Base-by-base conservation (phyloP, 2,888 invertebrate species). In the Homarus gammarus region DNA sequence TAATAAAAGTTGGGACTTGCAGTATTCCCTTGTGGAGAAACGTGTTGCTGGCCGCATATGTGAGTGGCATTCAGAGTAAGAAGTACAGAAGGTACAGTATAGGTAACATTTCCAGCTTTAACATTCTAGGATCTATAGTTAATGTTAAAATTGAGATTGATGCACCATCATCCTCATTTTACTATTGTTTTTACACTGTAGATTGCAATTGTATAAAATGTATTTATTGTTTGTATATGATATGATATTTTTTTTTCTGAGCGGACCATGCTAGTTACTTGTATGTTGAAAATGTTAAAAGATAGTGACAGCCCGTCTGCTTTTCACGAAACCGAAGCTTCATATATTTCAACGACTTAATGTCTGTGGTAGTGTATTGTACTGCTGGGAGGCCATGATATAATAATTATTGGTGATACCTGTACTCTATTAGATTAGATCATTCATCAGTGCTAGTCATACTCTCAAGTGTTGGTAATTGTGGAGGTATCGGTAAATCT, bases 161-260 rank as follows among this genome's bases (percentile, higher is more conserved):
- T 79, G 81, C 88, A 88, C 88, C 84, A 84, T 82, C 82, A 82
- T 82, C 75, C n/a, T 75, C 82, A 49, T 83, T 75, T 75, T 77
- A 68, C 68, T 84, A 51, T 70, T 88, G 73, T 84, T 88, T 75
- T 88, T 83, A 83, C 88, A 84, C 78, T 88, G 88, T 88, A 88
- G 88, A 88, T 49, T 73, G 49, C 75, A 64, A 88, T 88, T 88
- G 88, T 88, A 88, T 88, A 88, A 88, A 84, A 87, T 88, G 87
- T 88, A 88, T 64, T 88, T 77, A 88, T 84, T 77, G 83, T 88
- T 84, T 84, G 88, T 88, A 84, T 49, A 77, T 82, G 49, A 75
- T 61, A 77, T 49, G 36, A 49, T 27, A 73, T 70, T 86, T 78
- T 82, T 84, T 75, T 68, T 78, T 77, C 31, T 40, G 78, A 78